Evolutionary conservation across 2,888 invertebrate species (phyloP).

Genomic region (Phanerotoma sp.): DNA sequence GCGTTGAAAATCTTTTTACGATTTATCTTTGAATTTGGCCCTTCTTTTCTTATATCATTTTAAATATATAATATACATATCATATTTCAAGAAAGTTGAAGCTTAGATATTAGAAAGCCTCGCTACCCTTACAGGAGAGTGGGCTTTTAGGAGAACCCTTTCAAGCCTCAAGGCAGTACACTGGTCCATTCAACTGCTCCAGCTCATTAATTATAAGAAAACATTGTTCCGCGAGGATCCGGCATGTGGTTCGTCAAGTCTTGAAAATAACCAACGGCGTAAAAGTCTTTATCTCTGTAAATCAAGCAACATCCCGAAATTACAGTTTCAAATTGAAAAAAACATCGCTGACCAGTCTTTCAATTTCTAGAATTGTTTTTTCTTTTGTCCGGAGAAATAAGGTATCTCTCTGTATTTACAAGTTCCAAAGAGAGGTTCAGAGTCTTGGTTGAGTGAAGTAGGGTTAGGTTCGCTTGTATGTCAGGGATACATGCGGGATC

Average conservation of each 20-base stretch:
- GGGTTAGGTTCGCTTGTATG: neutral
- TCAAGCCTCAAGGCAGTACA: slow-evolving; percentile 45
- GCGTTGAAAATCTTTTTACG: no score
- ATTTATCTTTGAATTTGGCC: no score
- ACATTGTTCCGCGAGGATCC: slow-evolving; percentile 45
- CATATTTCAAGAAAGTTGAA: slow-evolving; percentile 13
- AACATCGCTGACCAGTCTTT: no score
- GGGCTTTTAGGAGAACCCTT: slow-evolving; percentile 49
- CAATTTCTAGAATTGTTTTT: no score
- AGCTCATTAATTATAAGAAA: slow-evolving; percentile 55
- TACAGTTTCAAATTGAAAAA: no score
- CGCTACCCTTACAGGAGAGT: slow-evolving; percentile 2
- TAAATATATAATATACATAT: no score
- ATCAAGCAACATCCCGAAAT: no score
- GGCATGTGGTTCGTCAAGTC: slow-evolving; percentile 19
- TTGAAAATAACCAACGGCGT: slow-evolving; percentile 28
- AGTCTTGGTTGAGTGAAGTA: neutral
- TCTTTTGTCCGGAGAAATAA: no score
- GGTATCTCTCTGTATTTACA: no score
- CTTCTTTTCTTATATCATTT: no score
- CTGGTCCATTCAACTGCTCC: slow-evolving; percentile 46
- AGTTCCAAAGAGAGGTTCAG: neutral
- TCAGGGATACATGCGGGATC: slow-evolving; percentile 25
- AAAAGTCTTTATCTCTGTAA: no score
- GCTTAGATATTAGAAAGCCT: neutral